phyloP scores from a whole-genome alignment of 2,888 invertebrate species.

The Chydorus sphaericus region DNA sequence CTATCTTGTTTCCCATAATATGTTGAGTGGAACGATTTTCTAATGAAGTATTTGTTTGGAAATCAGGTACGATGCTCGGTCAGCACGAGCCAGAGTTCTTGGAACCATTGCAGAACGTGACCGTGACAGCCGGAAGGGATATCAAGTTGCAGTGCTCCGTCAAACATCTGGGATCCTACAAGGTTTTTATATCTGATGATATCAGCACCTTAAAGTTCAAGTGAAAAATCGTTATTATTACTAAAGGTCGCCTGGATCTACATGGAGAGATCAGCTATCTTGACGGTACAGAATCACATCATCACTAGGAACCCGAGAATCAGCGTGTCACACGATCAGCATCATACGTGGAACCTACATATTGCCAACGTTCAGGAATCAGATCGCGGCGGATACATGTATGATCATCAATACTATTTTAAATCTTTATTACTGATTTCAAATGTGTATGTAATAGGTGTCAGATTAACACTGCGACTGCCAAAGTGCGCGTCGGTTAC shows the following conservation, averaged over 20 bases:
- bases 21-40: neutral
- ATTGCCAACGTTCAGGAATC: constrained; percentile 82
- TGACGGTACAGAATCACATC: constrained; percentile 86
- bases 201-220: too few relatives aligned
- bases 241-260: constrained; percentile 93
- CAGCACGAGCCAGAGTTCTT: constrained; percentile 66
- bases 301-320: constrained; percentile 84
- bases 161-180: constrained; percentile 76
- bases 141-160: constrained; percentile 80
- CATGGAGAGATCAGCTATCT: constrained; percentile 81
- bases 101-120: constrained; percentile 77
- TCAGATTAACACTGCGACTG: constrained; percentile 82
- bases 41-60: too few relatives aligned
- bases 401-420: constrained; percentile 26
- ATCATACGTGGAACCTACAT: constrained; percentile 83
- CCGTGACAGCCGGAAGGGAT: constrained; percentile 74
- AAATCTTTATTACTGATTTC: neutral
- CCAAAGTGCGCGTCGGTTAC: constrained; percentile 78
- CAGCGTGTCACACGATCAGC: constrained; percentile 81
- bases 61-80: neutral
- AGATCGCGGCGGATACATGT: constrained; percentile 80
- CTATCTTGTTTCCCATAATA: too few relatives aligned
- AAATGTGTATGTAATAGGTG: constrained; percentile 26
- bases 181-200: constrained; percentile 40
- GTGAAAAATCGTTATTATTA: too few relatives aligned